These are phyloP conservation scores for Leptoclinus maculatus DNA, from an alignment of 2,797 vertebrate species.

Conservation along the genomic window DNA sequence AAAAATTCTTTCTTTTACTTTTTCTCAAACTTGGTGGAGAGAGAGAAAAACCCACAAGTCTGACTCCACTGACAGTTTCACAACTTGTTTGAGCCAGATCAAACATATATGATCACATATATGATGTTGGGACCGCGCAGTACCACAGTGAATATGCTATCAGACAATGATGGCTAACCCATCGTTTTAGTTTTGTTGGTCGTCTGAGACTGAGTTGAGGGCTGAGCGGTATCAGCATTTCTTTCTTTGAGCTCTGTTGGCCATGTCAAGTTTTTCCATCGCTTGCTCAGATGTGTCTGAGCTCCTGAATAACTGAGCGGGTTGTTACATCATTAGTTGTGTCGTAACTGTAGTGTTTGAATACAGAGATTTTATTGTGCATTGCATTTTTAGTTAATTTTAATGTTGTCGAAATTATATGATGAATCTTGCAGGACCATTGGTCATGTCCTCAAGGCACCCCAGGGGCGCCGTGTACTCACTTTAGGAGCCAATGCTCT, in stretches of 20 bases:
- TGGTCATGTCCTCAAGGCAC: not conserved
- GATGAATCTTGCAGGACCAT: not conserved
- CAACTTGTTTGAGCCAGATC: not conserved
- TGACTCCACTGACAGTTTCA: not conserved
- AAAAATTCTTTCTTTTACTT: not conserved
- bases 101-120: not conserved
- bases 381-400: not conserved
- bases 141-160: not conserved
- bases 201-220: not conserved
- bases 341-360: not conserved
- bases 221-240: not conserved
- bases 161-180: not conserved
- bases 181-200: not conserved
- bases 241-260: not conserved
- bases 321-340: not conserved
- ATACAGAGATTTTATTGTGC: not conserved
- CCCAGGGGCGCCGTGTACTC: no score
- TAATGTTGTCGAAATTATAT: not conserved
- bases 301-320: not conserved
- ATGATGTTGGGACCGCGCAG: not conserved
- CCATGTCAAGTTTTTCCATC: no score
- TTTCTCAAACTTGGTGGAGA: not conserved
- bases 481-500: not conserved
- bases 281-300: not conserved
- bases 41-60: not conserved